Conservation (phyloP, 2,888 invertebrate genomes). For the Hyposoter dolosus region DNA sequence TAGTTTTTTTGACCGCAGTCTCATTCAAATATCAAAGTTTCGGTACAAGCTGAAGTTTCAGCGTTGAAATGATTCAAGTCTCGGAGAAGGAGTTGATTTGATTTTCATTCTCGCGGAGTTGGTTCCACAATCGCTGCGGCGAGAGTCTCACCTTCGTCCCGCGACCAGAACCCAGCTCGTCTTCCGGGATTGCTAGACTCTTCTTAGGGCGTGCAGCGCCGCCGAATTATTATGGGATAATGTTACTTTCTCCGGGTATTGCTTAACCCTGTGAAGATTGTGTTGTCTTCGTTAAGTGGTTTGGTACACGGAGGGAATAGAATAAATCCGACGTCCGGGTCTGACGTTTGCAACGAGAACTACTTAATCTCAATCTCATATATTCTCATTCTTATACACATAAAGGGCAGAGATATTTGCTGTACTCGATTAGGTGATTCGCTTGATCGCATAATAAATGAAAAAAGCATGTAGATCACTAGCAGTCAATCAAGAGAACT, state of each 20-base stretch:
- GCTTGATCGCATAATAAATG: slow-evolving; percentile 38
- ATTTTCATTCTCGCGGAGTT: slow-evolving; percentile 22
- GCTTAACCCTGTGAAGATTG: slow-evolving; percentile 61
- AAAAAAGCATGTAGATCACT: slow-evolving; percentile 35
- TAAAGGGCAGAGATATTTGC: slow-evolving; percentile 8
- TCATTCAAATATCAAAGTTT: background rate
- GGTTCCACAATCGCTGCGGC: slow-evolving; percentile 46
- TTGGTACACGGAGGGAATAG: background rate
- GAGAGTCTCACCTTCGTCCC: slow-evolving; percentile 21
- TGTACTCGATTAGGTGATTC: slow-evolving; percentile 43
- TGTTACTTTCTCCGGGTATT: slow-evolving; percentile 69
- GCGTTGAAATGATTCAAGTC: background rate
- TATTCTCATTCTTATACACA: slow-evolving; percentile 18
- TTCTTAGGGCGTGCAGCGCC: slow-evolving; percentile 61
- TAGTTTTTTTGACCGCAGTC: background rate
- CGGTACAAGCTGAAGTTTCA: background rate
- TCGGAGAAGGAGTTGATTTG: background rate
- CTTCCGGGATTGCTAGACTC: slow-evolving; percentile 69
- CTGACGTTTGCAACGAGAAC: slow-evolving; percentile 29
- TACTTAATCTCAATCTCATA: slow-evolving; percentile 35
- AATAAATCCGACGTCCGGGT: slow-evolving; percentile 1
- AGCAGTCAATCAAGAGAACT: slow-evolving; percentile 46
- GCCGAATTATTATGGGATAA: slow-evolving; percentile 70
- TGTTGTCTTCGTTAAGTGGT: slow-evolving; percentile 11
- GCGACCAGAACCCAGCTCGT: slow-evolving; percentile 45